Base-by-base conservation (phyloP, 2,797 vertebrate species). In the Ciconia nigra region DNA sequence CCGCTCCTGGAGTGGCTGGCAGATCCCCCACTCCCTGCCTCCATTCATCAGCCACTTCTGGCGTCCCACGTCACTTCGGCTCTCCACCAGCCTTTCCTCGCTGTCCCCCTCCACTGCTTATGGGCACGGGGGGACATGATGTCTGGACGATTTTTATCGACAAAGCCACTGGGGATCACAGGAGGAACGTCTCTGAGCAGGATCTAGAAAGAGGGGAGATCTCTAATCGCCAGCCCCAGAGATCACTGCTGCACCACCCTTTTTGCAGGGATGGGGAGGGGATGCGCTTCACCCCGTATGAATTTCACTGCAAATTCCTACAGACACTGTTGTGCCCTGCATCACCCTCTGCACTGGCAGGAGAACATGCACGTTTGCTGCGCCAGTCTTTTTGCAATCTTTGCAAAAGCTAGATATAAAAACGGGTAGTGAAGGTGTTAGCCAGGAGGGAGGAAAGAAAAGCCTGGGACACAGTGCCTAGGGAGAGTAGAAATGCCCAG, bases 41-140 rank as follows among this genome's bases (percentile, higher is more conserved):
- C 83, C 94, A 84, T 94, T 95, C 95, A 90, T 10, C 90, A 76
- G 37, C 81, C 8, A 0, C 42, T 63, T 7, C 83, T 46, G 47
- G 52, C 3, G 1, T 7, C 66, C 83, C 76, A 4, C 1, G 1
- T 13, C 33, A 3, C 57, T 39, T 5, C 52, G n/a, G 41, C 62
- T 55, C 35, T 5, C 78, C 21, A 2, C 28, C 2, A 26, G n/a
- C 44, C 39, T 21, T 3, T 12, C 58, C 31, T 51, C 35, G 2
- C 77, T 24, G 11, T 49, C 51, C 31, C 54, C 9, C 26, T 44
- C 10, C 41, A 2, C 22, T 0, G 2, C 49, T 9, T 6, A 7
- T 0, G 6, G 72, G 16, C 26, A 3, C 0, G 0, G 28, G 18
- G 22, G 15, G 18, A 25, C 33, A 4, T 1, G 33, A 1, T 1